phyloP scores from a whole-genome alignment of 2,797 vertebrate genomes.

The Agapornis canus region DNA sequence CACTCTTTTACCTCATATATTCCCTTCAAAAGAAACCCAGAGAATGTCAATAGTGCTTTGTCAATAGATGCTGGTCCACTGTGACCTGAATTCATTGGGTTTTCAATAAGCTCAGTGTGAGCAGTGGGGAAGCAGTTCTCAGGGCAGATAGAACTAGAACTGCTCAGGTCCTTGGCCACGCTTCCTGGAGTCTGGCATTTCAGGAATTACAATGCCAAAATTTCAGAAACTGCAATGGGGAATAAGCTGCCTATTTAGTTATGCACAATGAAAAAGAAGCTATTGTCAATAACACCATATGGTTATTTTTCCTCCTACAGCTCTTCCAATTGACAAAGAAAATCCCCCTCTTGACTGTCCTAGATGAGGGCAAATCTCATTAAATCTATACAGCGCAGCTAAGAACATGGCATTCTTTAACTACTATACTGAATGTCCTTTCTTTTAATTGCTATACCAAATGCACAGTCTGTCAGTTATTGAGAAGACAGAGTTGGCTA shows the following conservation, averaged over 20 bases:
- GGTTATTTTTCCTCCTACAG: neutral
- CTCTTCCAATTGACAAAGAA: neutral
- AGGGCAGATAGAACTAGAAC: neutral
- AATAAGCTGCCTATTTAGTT: neutral
- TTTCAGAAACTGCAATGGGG: neutral
- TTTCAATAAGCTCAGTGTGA: constrained; percentile 9
- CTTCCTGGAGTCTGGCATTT: neutral
- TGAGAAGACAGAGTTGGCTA: neutral
- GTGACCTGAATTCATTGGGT: neutral
- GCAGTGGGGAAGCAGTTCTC: neutral
- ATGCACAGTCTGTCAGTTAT: neutral
- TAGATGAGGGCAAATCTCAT: neutral
- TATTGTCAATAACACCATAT: neutral
- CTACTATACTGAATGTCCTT: neutral
- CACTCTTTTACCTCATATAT: neutral
- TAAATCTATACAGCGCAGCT: neutral
- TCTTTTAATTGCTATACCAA: neutral
- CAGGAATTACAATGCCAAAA: neutral
- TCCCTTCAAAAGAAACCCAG: neutral
- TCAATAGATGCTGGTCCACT: neutral
- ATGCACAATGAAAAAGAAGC: neutral
- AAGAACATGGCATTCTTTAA: neutral
- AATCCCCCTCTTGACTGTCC: neutral
- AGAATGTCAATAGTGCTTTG: constrained; percentile 3
- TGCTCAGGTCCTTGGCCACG: neutral